Evolutionary conservation across 2,113 vertebrate species (phyloP), one percentile per base, ranked within the genome.

Genomic region (Gambusia holbrooki): DNA sequence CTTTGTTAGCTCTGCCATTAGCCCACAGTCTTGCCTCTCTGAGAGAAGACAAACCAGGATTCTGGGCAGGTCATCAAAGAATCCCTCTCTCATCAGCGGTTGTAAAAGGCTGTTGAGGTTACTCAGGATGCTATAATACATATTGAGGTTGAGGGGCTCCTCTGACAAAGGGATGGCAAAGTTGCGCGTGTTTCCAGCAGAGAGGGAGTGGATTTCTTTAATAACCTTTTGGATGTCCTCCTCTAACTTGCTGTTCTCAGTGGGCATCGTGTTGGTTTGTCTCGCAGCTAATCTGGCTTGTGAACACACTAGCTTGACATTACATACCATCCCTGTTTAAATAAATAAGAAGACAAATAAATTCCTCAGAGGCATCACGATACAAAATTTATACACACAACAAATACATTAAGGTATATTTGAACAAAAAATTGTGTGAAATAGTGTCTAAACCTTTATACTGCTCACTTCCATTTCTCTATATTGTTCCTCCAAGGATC

Each of bases 1-100:
- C 71, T 88, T 89, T 1, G 90, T 90, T 2, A 95, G 79, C 13
- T 93, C 90, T 28, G 90, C 93, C 78, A 91, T 82, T 72, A 87
- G 79, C 12, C 92, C 93, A 68, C 93, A 95, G 79, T 93, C 88
- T n/a, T 81, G 54, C 27, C 58, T 86, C 51, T 83, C 93, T 0
- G 91, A 90, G 42, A 94, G 79, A 33, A 94, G 60, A 28, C 94
- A 95, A 4, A 95, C 81, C 25, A 93, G 29, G 0, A 77, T 84
- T 33, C 76, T 71, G 0, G 94, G 94, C 29, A 95, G 82, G 40
- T 92, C 87, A 0, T 93, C 75, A 0, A 92, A 3, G 28, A 93
- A 93, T 4, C 70, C 30, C 1, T 89, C 69, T 25, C 45, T 77
- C 37, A 90, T 33, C 40, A 90, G 48, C 0, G 91, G 88, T 11